These are phyloP conservation scores for Aphidius colemani DNA, from an alignment of 2,888 invertebrate genomes.

Conservation along the genomic window DNA sequence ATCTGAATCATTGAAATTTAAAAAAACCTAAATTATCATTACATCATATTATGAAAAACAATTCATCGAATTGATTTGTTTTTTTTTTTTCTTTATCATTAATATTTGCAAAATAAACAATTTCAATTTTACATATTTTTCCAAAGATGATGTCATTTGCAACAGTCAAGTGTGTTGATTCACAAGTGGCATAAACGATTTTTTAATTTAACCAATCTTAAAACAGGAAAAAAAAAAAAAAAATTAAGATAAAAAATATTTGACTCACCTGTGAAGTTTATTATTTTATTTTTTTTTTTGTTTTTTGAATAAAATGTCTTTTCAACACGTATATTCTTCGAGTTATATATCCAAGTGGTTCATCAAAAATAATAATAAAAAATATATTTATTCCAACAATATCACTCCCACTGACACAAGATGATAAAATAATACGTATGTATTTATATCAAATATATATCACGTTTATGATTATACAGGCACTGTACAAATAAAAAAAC, in stretches of 20 bases:
- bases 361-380: constrained; percentile 5
- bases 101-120: not conserved
- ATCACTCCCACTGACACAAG: too few relatives aligned
- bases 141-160: constrained; percentile 7
- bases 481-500: too few relatives aligned
- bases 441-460: too few relatives aligned
- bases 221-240: constrained; percentile 1
- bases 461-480: too few relatives aligned
- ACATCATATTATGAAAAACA: constrained; percentile 6
- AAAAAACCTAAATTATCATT: not conserved
- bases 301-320: constrained; percentile 7
- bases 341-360: constrained; percentile 6
- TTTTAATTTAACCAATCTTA: not conserved
- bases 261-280: constrained; percentile 7
- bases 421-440: too few relatives aligned
- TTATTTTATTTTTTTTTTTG: not conserved
- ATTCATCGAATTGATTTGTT: too few relatives aligned
- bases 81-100: not conserved
- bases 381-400: too few relatives aligned
- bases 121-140: not conserved
- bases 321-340: not conserved
- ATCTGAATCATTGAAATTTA: not conserved
- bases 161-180: not conserved
- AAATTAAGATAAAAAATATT: constrained; percentile 5
- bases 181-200: too few relatives aligned